Evolutionary conservation across 2,888 invertebrate species (phyloP).

Genomic region (Acleris holmiana): DNA sequence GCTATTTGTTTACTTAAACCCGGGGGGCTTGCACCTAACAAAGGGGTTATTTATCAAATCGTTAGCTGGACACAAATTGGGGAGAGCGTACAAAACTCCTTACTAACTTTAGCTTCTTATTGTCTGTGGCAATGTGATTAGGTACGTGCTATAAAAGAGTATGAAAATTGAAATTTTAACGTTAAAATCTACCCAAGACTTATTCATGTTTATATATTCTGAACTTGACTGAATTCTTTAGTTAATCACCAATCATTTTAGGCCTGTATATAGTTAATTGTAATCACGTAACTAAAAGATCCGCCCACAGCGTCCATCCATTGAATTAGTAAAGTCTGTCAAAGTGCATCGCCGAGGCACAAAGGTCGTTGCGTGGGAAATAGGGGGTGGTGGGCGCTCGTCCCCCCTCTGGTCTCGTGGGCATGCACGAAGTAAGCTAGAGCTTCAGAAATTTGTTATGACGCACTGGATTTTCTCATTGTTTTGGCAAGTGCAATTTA

Average conservation of each 20-base stretch:
- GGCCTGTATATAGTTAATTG: slow-evolving; percentile 36
- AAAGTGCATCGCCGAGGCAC: slow-evolving; percentile 82
- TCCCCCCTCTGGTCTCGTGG: slow-evolving; percentile 59
- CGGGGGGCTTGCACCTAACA: slow-evolving; percentile 18
- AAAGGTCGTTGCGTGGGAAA: slow-evolving; percentile 84
- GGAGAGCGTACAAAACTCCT: neutral
- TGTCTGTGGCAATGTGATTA: neutral
- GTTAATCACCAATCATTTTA: too few relatives aligned
- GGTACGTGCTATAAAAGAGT: too few relatives aligned
- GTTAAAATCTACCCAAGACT: too few relatives aligned
- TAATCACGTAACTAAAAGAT: slow-evolving; percentile 66
- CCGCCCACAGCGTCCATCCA: slow-evolving; percentile 74
- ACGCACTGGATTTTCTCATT: slow-evolving; percentile 73
- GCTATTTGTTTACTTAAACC: slow-evolving; percentile 33
- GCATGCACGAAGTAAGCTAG: slow-evolving; percentile 73
- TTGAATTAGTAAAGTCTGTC: slow-evolving; percentile 84
- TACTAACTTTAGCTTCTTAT: neutral
- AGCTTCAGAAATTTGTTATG: slow-evolving; percentile 82
- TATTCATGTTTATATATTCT: too few relatives aligned
- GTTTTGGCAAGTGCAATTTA: slow-evolving; percentile 41
- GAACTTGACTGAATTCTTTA: too few relatives aligned
- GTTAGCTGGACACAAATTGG: slow-evolving; percentile 24
- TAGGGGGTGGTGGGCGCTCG: slow-evolving; percentile 55
- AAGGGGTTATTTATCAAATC: slow-evolving; percentile 32
- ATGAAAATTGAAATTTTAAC: too few relatives aligned